phyloP scores from a whole-genome alignment of 2,888 invertebrate species.

The Caenorhabditis sp. region DNA sequence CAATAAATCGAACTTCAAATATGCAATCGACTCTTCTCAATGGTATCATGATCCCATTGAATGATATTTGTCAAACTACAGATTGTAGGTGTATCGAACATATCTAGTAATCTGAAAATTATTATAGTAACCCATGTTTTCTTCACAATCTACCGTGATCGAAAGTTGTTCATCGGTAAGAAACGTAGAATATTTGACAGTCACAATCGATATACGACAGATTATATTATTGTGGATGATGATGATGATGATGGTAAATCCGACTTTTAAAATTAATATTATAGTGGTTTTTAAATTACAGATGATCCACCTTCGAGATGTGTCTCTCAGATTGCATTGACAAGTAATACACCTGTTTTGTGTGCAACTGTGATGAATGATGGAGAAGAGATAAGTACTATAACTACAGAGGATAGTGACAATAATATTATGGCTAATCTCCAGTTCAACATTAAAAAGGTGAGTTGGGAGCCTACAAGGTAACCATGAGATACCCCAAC shows the following conservation, averaged over 20 bases:
- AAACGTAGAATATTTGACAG: slow-evolving; percentile 23
- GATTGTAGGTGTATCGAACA: background rate
- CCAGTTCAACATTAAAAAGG: slow-evolving; percentile 39
- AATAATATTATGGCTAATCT: slow-evolving; percentile 22
- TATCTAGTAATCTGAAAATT: too few relatives aligned
- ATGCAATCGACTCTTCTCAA: background rate
- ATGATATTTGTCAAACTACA: slow-evolving; percentile 6
- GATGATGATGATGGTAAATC: background rate
- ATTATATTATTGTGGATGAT: background rate
- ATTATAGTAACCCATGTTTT: slow-evolving; percentile 37
- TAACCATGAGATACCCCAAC: too few relatives aligned
- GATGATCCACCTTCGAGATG: slow-evolving; percentile 2
- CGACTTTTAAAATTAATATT: too few relatives aligned
- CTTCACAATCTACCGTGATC: slow-evolving; percentile 45
- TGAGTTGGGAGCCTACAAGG: too few relatives aligned
- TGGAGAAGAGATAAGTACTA: background rate
- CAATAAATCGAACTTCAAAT: background rate
- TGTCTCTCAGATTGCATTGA: background rate
- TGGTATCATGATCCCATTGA: slow-evolving; percentile 19
- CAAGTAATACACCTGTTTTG: slow-evolving; percentile 27
- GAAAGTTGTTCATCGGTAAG: slow-evolving; percentile 46
- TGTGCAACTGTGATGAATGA: slow-evolving; percentile 32
- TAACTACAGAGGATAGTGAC: background rate
- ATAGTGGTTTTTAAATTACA: too few relatives aligned
- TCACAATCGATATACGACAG: slow-evolving; percentile 10